Base-by-base conservation (phyloP, 2,797 vertebrate species). In the Acrossocheilus wenchowensis region DNA sequence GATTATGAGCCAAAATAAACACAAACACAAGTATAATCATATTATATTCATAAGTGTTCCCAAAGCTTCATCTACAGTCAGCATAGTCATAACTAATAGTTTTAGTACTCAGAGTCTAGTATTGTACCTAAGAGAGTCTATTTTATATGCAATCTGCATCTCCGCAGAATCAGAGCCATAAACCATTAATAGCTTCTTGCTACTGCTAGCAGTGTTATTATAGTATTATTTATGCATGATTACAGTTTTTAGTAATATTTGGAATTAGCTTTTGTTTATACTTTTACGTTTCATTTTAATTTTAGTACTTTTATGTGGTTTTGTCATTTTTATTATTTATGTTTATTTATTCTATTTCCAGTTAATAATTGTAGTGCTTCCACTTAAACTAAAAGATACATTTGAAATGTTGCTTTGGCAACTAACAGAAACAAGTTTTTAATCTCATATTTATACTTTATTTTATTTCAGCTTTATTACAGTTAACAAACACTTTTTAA, bases 1-100 rank as follows among this genome's bases (percentile, higher is more conserved):
- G 62, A 84, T 54, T 69, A 69, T 78, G 64, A 84, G 34, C 43
- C 9, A 68, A 78, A 78, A 81, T 81, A 81, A 81, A 84, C 73
- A 84, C 48, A 84, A 78, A 68, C 60, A 83, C 11, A 41, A 64
- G 21, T 68, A 52, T 84, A 68, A 69, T 68, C 57, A 41, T 78
- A 21, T 84, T 84, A 78, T 54, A 43, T 68, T 68, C 48, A 84
- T 84, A 84, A 69, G 73, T 69, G 36, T 43, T 68, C 73, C 82
- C 71, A 75, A 64, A 74, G 82, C 60, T 60, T 50, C 23, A 66
- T 84, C 62, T 3, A 26, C 39, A 66, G 43, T 52, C 73, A 21
- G 45, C 60, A 26, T 19, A 84, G 73, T 41, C 60, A 77, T 68
- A 77, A 66, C 52, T 64, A 68, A 26, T 54, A 52, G 60, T 54